Base-by-base conservation (phyloP, 2,113 vertebrate species). In the Meleagris gallopavo region DNA sequence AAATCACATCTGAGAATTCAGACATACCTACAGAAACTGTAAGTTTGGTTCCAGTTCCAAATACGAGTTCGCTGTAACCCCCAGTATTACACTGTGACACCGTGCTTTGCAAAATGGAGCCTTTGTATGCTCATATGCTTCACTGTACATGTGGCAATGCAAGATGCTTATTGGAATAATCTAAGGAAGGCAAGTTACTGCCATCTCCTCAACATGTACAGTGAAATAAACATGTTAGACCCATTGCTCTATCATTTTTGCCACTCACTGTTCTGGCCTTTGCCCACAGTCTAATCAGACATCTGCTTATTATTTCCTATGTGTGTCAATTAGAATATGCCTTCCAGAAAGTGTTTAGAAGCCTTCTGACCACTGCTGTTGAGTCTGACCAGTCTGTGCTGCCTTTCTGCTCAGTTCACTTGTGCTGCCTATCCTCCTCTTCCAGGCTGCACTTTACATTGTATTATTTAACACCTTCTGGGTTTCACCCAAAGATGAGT, bases 1-100 rank as follows among this genome's bases (percentile, higher is more conserved):
- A 9, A 84, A 57, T 29, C 22, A 54, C 4, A 86, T 4, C 9
- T 46, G 30, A 70, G 58, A 29, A 48, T 25, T 48, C 60, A 66
- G 57, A 67, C 76, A 10, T 94, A 94, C 95, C 95, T 94, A 70
- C 65, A 48, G 21, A 93, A 64, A 96, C 55, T 0, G 1, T 0
- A 19, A 94, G 76, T 71, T 88, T 93, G 16, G 80, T 96, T 61
- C 95, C 93, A 88, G 69, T 45, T 88, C 83, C 94, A 88, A 93
- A 93, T 5, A 14, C 57, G 8, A 55, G 9, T n/a, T 71, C 88
- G 36, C 41, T 24, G 1, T 62, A 90, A 18, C 0, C 1, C 10
- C 15, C 46, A 58, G 20, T 4, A 20, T 5, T 2, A 3, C 94
- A 93, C 86, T n/a, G 61, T 94, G 80, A 64, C 27, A 50, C 30